A percentile compares a stretch with the other conserved stretches of the same genome.
Evolutionary conservation across 1,140 invertebrate species (phyloP).

Genomic region (Bombus superbus): DNA sequence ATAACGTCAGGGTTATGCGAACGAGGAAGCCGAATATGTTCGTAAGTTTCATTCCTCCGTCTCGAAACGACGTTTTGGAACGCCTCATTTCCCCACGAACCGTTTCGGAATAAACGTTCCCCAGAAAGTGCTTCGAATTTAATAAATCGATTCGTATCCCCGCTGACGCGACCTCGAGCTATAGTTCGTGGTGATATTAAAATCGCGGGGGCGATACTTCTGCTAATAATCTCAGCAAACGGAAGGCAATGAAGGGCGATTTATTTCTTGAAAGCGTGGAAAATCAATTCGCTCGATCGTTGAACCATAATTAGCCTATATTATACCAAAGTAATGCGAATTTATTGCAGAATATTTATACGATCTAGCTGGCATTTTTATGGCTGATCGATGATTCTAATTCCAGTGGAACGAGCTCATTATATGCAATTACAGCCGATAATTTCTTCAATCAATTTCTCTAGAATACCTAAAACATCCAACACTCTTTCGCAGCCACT

Average conservation of each 20-base stretch:
- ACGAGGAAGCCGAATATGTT: slow-evolving; percentile 8
- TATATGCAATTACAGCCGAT: not conserved
- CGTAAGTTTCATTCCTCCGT: slow-evolving; percentile 29
- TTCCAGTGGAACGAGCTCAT: not conserved
- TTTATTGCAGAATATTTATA: not conserved
- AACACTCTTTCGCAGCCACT: no score
- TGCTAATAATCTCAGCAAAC: not conserved
- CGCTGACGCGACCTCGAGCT: slow-evolving; percentile 4
- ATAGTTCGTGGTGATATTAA: slow-evolving; percentile 22
- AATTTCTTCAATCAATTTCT: not conserved
- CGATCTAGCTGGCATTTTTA: not conserved
- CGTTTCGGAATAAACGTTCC: slow-evolving; percentile 21
- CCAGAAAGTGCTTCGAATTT: slow-evolving; percentile 28
- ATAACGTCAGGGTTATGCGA: not conserved
- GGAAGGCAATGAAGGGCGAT: not conserved
- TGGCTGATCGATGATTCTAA: not conserved
- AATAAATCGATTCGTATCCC: slow-evolving; percentile 30
- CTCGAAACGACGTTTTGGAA: slow-evolving; percentile 1
- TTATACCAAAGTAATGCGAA: not conserved
- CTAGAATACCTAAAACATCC: not conserved
- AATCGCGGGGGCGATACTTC: not conserved
- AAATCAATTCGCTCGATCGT: not conserved
- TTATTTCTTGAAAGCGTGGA: not conserved
- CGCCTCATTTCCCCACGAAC: slow-evolving; percentile 39
- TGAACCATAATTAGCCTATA: not conserved